phyloP scores from a whole-genome alignment of 1,140 invertebrate species.

The Trachymyrmex cornetzi region DNA sequence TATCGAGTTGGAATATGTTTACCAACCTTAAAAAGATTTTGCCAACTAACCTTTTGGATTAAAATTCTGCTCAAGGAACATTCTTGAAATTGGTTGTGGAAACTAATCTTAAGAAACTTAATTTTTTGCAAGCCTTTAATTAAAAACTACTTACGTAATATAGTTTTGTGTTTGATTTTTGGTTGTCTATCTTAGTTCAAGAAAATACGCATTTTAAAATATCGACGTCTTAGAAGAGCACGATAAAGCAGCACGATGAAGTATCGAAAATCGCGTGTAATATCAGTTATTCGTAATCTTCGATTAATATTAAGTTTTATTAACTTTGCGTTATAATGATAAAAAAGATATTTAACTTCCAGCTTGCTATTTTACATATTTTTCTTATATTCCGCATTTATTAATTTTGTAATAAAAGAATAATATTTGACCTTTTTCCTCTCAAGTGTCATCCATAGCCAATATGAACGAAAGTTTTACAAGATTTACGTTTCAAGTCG shows the following conservation, averaged over 20 bases:
- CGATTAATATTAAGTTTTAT: slow-evolving; percentile 7
- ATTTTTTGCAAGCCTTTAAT: slow-evolving; percentile 13
- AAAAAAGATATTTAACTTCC: not conserved
- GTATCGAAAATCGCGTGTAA: not conserved
- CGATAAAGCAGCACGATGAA: not conserved
- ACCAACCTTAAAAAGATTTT: not conserved
- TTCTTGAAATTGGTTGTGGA: not conserved
- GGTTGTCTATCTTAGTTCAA: not conserved
- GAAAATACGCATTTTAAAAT: not conserved
- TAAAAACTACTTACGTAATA: not conserved
- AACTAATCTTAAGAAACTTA: not conserved
- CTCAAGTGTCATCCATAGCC: not conserved
- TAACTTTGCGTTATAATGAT: not conserved
- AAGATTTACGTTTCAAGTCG: not conserved
- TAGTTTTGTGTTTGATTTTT: not conserved
- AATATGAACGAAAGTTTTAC: not conserved
- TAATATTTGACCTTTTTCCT: not conserved
- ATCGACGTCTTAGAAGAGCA: not conserved
- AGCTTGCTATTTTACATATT: not conserved
- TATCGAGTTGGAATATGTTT: not conserved
- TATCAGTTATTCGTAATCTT: not conserved
- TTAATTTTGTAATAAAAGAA: not conserved
- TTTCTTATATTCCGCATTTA: not conserved
- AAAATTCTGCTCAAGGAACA: slow-evolving; percentile 3
- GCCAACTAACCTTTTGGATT: not conserved